Evolutionary conservation across 2,888 invertebrate genomes (phyloP).

Genomic region (Portevinia maculata): DNA sequence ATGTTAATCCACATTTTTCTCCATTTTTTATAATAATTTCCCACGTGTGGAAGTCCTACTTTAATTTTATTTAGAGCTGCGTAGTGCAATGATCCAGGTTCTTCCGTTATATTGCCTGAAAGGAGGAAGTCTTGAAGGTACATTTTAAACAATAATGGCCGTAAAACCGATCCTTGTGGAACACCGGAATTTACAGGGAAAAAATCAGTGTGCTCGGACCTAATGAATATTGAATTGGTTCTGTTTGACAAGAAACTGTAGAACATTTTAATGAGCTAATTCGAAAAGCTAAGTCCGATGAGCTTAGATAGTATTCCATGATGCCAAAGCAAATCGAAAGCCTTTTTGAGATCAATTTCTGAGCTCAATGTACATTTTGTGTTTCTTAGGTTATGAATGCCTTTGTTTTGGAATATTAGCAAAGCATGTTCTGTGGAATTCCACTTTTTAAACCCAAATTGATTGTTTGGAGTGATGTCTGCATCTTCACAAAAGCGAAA

Average conservation of each 20-base stretch:
- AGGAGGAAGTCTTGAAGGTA: constrained; percentile 6
- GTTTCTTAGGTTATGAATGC: not conserved
- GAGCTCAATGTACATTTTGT: not conserved
- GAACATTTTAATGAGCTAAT: not conserved
- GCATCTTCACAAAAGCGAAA: constrained; percentile 11
- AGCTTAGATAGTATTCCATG: not conserved
- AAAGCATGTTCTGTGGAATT: constrained; percentile 2
- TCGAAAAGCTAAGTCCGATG: too few relatives aligned
- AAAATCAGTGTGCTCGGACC: not conserved
- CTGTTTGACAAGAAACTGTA: not conserved
- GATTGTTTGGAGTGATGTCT: not conserved
- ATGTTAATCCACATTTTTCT: too few relatives aligned
- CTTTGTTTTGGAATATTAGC: constrained; percentile 1
- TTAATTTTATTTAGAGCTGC: too few relatives aligned
- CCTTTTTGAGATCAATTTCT: not conserved
- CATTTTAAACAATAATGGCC: constrained; percentile 7
- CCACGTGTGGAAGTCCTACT: too few relatives aligned
- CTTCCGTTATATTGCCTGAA: not conserved
- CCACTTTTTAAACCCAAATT: too few relatives aligned
- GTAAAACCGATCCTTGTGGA: constrained; percentile 1
- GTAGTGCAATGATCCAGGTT: not conserved
- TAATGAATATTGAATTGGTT: not conserved
- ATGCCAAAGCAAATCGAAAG: constrained; percentile 8
- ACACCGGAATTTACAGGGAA: not conserved
- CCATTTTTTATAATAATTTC: too few relatives aligned